Evolutionary conservation across 2,888 invertebrate species (phyloP), one percentile per base, ranked within the genome.

Genomic region (Nemotelus pantherinus): DNA sequence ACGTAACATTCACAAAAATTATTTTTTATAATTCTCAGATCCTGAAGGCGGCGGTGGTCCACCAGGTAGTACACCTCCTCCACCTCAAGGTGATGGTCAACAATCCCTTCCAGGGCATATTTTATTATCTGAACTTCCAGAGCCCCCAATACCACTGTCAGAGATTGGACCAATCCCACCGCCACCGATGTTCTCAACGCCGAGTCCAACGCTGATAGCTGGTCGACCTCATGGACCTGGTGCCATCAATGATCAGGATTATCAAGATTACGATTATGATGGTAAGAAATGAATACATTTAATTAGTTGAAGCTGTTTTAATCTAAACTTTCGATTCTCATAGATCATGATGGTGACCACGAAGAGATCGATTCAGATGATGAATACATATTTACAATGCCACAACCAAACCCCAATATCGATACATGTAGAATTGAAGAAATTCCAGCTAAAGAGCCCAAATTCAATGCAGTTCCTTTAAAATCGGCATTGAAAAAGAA

Each of bases 131-230:
- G 95, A 95, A 86, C 90, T 96, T 85, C 96, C 96, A 82, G 96
- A 96, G 88, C 96, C 96, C 82, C 96, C 96, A 82, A 96, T 96
- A 85, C 95, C 95, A 77, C 89, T 96, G 81, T 95, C 95, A 81
- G 96, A 97, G 85, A 96, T 97, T 87, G 96, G 96, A 80, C 96
- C 96, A 82, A 95, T 95, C 87, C 95, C 95, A 84, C 96, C 96
- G 84, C 96, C 96, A 84, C 96, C 96, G 82, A 97, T 97, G 96
- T 96, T 97, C 90, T 95, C 95, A 88, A 95, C 95, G 83, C 94
- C 94, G 81, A 94, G 93, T 87, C 94, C 93, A 81, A 90, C 89
- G 81, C 88, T 93, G 82, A 88, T 91, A 80, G 87, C 89, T 81
- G 89, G 90, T 83, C 90, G 89, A 82, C 87, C 87, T 80, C 88